phyloP scores from a whole-genome alignment of 2,113 vertebrate genomes.

The Sylvia atricapilla region DNA sequence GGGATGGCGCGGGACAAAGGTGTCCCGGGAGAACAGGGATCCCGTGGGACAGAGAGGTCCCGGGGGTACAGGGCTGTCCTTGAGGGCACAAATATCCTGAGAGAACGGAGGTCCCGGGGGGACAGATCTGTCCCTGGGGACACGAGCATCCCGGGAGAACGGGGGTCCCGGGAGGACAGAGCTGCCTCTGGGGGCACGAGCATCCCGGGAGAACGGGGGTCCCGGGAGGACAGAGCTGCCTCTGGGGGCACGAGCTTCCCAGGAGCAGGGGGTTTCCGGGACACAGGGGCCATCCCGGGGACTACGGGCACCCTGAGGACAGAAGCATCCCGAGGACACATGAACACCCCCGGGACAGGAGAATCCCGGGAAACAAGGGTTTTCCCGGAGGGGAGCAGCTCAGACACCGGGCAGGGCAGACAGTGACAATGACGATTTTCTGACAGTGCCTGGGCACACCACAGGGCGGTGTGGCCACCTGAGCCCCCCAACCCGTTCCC shows the following conservation, averaged over 20 bases:
- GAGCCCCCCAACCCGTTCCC: not conserved
- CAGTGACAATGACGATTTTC: not conserved
- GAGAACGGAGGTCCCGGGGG: not conserved
- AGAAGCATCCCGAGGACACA: not conserved
- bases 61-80: no score
- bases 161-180: no score
- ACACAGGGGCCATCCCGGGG: not conserved
- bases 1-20: not conserved
- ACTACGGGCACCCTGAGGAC: not conserved
- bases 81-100: no score
- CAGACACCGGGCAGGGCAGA: not conserved
- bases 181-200: no score
- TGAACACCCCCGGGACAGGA: not conserved
- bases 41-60: no score
- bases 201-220: no score
- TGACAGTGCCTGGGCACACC: not conserved
- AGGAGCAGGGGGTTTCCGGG: no score
- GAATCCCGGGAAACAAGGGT: not conserved
- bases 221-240: no score
- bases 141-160: not conserved
- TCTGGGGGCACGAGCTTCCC: not conserved
- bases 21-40: not conserved
- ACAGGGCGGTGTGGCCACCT: fast-evolving
- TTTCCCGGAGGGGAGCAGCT: no score
- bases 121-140: no score